Conservation (phyloP, 2,797 vertebrate species). For the Anguilla megastoma region DNA sequence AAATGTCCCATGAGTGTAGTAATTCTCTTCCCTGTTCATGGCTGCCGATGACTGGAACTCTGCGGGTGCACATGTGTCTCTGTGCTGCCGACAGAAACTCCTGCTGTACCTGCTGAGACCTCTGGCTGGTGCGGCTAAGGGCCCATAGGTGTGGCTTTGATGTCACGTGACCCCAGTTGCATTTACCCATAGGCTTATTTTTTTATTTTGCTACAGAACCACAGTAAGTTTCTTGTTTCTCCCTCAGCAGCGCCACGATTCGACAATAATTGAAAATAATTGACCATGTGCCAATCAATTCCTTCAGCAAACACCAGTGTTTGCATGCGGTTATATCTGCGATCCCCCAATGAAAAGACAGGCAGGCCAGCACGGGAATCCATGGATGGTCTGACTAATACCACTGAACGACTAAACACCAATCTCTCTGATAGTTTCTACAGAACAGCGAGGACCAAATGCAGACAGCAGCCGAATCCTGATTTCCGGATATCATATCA, state of each 20-base stretch:
- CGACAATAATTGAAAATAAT: constrained; percentile 64
- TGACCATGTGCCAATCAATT: constrained; percentile 69
- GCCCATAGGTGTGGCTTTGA: constrained; percentile 74
- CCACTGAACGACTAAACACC: background rate
- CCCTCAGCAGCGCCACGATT: constrained; percentile 47
- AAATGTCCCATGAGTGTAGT: constrained; percentile 81
- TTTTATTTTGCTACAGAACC: constrained; percentile 59
- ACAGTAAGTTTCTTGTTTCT: constrained; percentile 54
- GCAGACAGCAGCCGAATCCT: constrained; percentile 17
- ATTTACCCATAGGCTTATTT: constrained; percentile 68
- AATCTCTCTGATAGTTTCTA: constrained; percentile 15
- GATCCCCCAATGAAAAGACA: constrained; percentile 34
- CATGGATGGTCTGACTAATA: background rate
- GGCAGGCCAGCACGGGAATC: constrained; percentile 48
- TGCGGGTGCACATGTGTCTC: constrained; percentile 55
- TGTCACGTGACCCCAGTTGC: constrained; percentile 76
- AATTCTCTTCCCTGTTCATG: constrained; percentile 94
- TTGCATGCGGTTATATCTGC: constrained; percentile 52
- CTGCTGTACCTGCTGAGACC: constrained; percentile 59
- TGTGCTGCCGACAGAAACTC: constrained; percentile 55
- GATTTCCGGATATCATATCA: background rate
- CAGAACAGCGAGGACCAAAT: background rate
- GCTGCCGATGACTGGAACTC: constrained; percentile 58
- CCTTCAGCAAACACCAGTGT: constrained; percentile 67
- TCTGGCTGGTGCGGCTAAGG: constrained; percentile 63